Evolutionary conservation across 1,140 invertebrate species (phyloP), one percentile per base, ranked within the genome.

Genomic region (Thrips palmi): DNA sequence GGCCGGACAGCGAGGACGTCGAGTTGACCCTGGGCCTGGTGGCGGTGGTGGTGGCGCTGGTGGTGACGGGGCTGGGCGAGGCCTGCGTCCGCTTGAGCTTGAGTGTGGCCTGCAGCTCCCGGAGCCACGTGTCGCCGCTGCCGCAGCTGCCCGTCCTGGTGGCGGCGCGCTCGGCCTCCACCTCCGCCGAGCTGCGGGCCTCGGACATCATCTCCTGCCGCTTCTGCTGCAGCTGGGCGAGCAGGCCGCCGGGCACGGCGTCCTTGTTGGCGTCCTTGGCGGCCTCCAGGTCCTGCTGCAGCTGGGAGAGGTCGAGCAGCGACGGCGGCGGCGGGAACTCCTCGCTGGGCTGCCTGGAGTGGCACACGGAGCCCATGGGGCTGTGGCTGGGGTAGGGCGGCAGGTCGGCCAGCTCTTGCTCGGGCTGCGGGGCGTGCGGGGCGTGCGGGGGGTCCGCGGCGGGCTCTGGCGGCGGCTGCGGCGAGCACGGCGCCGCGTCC

Each of bases 291-390:
- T 64, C 64, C 5, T 70, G 51, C 1, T 75, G n/a, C n/a, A n/a
- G n/a, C n/a, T n/a, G n/a, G n/a, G n/a, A n/a, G n/a, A n/a, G 57
- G 41, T 81, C 75, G 29, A 81, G 61, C 2, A 77, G 74, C 1
- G 81, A 72, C 2, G 83, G 83, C 21, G 83, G 83, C 14, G 82
- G 82, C 23, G 82, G 83, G 47, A 88, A 88, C 46, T 88, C 83
- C 58, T 86, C 81, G 57, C 82, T 86, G 0, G 77, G 68, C 56
- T 88, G 82, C 39, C 81, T 64, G 1, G 81, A 86, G 52, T 87
- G 82, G 25, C 72, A 67, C 0, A 68, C 71, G 2, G 78, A 82
- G 45, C 67, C 67, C 36, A 73, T 65, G 2, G 77, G 70, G 46
- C 73, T 74, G n/a, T n/a, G n/a, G n/a, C n/a, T 51, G 0, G 82